These are phyloP conservation scores for Troides helena DNA, from an alignment of 2,888 invertebrate genomes.

Conservation along the genomic window DNA sequence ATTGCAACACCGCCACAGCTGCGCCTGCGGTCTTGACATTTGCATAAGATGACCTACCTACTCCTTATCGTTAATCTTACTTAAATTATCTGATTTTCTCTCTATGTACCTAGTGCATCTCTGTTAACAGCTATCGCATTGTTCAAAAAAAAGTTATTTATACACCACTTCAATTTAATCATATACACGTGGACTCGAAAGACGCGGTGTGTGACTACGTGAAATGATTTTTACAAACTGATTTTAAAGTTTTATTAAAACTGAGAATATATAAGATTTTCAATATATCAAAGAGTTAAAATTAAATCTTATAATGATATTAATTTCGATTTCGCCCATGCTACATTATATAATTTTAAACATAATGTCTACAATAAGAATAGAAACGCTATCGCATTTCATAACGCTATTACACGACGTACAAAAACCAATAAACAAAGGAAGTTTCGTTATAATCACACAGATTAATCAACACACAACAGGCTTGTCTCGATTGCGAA, in stretches of 20 bases:
- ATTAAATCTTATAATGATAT: not conserved
- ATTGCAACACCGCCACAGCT: conserved; percentile 23
- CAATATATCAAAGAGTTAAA: too few species aligned
- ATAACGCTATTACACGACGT: not conserved
- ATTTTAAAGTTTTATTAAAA: too few species aligned
- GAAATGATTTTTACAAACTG: too few species aligned
- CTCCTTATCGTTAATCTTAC: conserved; percentile 34
- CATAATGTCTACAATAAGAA: not conserved
- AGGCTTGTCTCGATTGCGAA: conserved; percentile 8
- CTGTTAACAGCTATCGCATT: not conserved
- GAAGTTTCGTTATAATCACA: conserved; percentile 17
- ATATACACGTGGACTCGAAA: too few species aligned
- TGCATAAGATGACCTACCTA: conserved; percentile 40
- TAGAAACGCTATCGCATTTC: not conserved
- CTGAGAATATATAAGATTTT: too few species aligned
- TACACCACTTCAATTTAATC: too few species aligned
- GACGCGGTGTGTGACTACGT: too few species aligned
- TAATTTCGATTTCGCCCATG: not conserved
- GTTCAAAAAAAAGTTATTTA: conserved; percentile 1
- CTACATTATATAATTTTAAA: not conserved
- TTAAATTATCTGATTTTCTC: conserved; percentile 6
- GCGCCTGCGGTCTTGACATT: conserved; percentile 27
- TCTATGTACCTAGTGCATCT: conserved; percentile 1
- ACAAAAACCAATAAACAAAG: conserved; percentile 15
- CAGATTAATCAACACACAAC: conserved; percentile 7